Evolutionary conservation across 2,113 vertebrate genomes (phyloP).

Genomic region (Serinus canaria): DNA sequence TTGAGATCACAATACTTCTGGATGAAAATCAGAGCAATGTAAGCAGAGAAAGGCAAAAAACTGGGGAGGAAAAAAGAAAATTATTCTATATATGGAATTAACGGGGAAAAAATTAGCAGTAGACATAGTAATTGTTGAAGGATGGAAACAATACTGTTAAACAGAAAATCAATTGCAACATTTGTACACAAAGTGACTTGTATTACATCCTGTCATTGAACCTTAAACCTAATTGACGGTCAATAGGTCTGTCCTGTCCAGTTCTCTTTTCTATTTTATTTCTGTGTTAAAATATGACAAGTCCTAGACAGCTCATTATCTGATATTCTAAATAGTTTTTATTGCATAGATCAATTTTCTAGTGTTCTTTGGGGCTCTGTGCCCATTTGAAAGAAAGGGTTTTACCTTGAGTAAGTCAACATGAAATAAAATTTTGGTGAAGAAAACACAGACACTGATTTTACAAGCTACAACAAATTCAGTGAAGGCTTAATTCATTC

Average conservation of each 20-base stretch:
- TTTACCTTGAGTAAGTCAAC: not conserved
- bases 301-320: not conserved
- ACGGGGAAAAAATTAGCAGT: not conserved
- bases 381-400: not conserved
- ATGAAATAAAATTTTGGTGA: not conserved
- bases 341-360: not conserved
- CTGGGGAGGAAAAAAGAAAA: fast-evolving
- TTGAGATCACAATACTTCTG: not conserved
- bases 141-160: not conserved
- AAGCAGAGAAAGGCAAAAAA: not conserved
- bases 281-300: not conserved
- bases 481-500: not conserved
- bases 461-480: not conserved
- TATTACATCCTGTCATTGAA: not conserved
- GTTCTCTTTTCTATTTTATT: not conserved
- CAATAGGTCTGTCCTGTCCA: not conserved
- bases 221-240: not conserved
- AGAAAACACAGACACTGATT: not conserved
- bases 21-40: not conserved
- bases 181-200: slow-evolving; percentile 24
- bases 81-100: not conserved
- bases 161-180: slow-evolving; percentile 29
- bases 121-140: not conserved
- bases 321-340: not conserved
- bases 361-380: not conserved